Percentiles rank a stretch among this genome's conserved stretches.
These are phyloP conservation scores for Iguana delicatissima DNA, from an alignment of 2,797 vertebrate genomes.

Conservation along the genomic window DNA sequence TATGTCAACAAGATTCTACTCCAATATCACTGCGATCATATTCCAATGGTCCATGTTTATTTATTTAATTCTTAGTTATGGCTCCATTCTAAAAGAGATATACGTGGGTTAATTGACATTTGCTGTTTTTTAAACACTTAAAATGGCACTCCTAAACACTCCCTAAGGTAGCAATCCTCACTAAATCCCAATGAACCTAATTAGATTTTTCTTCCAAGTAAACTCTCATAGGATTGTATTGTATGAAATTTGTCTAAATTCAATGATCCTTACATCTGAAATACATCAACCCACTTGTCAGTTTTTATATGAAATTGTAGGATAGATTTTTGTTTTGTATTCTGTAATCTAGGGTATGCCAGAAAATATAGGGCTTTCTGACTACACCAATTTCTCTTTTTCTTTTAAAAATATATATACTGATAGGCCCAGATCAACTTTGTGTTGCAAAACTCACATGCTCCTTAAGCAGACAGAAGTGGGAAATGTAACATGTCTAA, in stretches of 20 bases:
- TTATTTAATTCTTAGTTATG: slow-evolving; percentile 51
- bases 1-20: slow-evolving; percentile 45
- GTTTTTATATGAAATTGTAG: slow-evolving; percentile 64
- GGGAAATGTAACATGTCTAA: slow-evolving; percentile 58
- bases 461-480: slow-evolving; percentile 68
- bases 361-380: slow-evolving; percentile 66
- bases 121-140: neutral
- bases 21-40: slow-evolving; percentile 41
- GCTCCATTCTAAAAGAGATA: slow-evolving; percentile 43
- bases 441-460: slow-evolving; percentile 60
- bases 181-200: neutral
- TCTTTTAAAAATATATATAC: neutral
- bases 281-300: slow-evolving; percentile 47
- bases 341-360: slow-evolving; percentile 59
- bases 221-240: neutral
- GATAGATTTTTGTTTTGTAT: slow-evolving; percentile 53
- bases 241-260: neutral
- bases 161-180: neutral
- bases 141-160: neutral
- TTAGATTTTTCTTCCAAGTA: neutral
- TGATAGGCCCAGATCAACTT: slow-evolving; percentile 19
- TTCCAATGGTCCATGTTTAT: slow-evolving; percentile 47
- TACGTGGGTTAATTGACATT: slow-evolving; percentile 15
- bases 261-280: too few species aligned
- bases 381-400: slow-evolving; percentile 58